Conservation (phyloP, 2,113 vertebrate genomes). For the Aptenodytes forsteri region DNA sequence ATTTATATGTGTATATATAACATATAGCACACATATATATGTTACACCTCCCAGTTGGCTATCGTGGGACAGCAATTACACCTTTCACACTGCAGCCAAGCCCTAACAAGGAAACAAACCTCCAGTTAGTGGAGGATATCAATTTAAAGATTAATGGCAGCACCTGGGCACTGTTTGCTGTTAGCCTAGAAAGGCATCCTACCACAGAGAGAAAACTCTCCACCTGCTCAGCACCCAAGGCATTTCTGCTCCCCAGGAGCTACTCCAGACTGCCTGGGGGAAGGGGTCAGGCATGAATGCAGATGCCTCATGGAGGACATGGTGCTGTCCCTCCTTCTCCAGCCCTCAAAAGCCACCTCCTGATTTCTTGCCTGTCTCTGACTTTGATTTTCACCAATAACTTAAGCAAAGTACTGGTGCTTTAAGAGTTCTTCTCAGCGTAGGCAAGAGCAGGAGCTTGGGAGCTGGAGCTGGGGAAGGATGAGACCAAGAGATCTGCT, state of each 20-base stretch:
- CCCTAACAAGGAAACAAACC: not conserved
- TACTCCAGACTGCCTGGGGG: not conserved
- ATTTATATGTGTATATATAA: fast-evolving
- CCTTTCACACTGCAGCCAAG: fast-evolving
- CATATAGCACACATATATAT: fast-evolving
- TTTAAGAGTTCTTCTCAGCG: fast-evolving
- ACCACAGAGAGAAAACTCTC: not conserved
- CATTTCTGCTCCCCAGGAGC: not conserved
- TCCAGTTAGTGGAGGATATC: fast-evolving
- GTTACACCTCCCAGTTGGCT: not conserved
- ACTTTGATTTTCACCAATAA: not conserved
- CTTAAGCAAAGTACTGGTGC: not conserved
- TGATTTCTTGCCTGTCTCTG: not conserved
- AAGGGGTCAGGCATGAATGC: not conserved
- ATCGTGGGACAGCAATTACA: fast-evolving
- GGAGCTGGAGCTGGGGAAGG: not conserved
- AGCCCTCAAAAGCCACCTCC: not conserved
- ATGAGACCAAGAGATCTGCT: not conserved
- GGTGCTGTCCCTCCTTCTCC: fast-evolving
- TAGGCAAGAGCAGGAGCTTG: not conserved
- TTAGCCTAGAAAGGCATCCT: not conserved
- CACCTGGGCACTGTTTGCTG: too few relatives aligned
- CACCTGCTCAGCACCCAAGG: fast-evolving
- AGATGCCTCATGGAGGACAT: fast-evolving
- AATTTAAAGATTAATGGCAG: fast-evolving